These are phyloP conservation scores for Acanthosepion lycidas DNA, from an alignment of 2,888 invertebrate species.

Conservation along the genomic window DNA sequence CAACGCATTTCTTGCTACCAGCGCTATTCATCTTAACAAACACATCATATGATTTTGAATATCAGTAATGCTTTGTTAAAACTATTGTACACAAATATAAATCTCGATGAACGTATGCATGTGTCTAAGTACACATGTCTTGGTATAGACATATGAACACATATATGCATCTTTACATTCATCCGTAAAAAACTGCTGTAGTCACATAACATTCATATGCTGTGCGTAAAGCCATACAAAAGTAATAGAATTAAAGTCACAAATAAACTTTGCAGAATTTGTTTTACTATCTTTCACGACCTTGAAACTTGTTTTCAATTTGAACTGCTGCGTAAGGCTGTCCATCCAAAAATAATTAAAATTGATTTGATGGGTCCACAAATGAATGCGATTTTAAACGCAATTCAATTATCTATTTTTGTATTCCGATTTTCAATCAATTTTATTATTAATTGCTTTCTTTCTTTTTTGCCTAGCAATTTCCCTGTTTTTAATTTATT, in stretches of 20 bases:
- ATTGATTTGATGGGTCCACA: slow-evolving; percentile 18
- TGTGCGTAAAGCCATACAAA: not conserved
- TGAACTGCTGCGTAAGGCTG: not conserved
- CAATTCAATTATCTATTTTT: slow-evolving; percentile 1
- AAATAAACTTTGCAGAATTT: not conserved
- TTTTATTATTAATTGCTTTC: not conserved
- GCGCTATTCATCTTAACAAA: too few species aligned
- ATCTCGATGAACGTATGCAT: too few species aligned
- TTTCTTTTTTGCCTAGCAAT: not conserved
- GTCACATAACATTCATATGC: too few species aligned
- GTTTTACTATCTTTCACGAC: not conserved
- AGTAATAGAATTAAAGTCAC: not conserved
- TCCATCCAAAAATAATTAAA: slow-evolving; percentile 33
- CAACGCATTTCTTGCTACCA: too few species aligned
- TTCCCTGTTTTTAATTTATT: not conserved
- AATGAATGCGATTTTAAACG: not conserved
- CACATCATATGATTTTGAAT: too few species aligned
- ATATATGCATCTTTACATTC: too few species aligned
- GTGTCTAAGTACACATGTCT: too few species aligned
- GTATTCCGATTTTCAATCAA: slow-evolving; percentile 33
- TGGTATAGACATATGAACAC: too few species aligned
- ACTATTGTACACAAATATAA: too few species aligned
- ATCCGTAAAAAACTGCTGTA: too few species aligned
- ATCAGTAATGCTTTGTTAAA: too few species aligned
- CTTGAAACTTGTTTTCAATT: slow-evolving; percentile 6